Evolutionary conservation across 2,113 vertebrate species (phyloP), one percentile per base, ranked within the genome.

Genomic region (Ptyas mucosa): DNA sequence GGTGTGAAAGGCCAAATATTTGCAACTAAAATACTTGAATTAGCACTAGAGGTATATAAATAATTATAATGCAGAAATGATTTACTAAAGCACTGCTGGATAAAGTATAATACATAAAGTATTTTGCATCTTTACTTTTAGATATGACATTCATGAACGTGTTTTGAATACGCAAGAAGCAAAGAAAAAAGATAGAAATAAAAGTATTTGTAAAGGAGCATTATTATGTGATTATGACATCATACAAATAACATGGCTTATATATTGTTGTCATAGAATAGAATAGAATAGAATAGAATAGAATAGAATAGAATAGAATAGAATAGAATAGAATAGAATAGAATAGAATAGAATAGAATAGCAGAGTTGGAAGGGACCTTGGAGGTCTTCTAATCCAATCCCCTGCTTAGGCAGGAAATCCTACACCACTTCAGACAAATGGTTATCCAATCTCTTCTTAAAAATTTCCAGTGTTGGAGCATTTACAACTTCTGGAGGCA

Each of bases 1-100:
- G 93, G 91, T 92, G 12, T 34, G 95, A 92, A 89, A 91, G 26
- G 20, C 88, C 8, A 89, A 93, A 95, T 34, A 85, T 55, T 75
- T 94, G 0, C 2, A 95, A 75, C 46, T 75, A 14, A 0, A 14
- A 20, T 75, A 92, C 29, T 54, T 64, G 85, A 95, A 91, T 0
- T 15, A 81, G 24, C 43, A 94, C 85, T 93, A 85, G 1, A 85
- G 24, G 53, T 86, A 20, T 86, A 89, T 86, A 96, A 94, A 85
- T 29, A 92, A 96, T 88, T 34, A n/a, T 0, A 53, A n/a, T 55
- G 88, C 57, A 88, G 1, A 93, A 14, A 85, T 23, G 92, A 90
- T 26, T 88, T 51, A 51, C 29, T 23, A 15, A 86, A 57, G 26
- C 3, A 34, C 23, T n/a, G 43, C 24, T 21, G 12, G n/a, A 34